Evolutionary conservation across 2,888 invertebrate species (phyloP), one percentile per base, ranked within the genome.

Genomic region (Nebria brevicollis): DNA sequence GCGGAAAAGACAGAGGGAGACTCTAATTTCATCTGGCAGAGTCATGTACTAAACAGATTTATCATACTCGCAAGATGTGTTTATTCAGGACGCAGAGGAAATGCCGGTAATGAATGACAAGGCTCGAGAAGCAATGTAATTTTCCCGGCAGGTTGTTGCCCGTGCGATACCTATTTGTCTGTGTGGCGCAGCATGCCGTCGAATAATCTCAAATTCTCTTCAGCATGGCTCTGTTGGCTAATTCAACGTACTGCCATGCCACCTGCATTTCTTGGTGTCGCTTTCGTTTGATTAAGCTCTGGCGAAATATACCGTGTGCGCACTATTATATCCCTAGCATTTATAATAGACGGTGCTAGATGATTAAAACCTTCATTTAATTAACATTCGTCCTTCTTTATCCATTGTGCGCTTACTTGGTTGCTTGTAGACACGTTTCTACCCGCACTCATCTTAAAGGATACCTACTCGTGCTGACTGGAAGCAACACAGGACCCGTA

Each of bases 331-430:
- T 68, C 20, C 68, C 68, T 68, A 20, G 68, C 68, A 68, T 68
- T 68, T 68, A 68, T 68, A 68, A 68, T 68, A 68, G 54, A 54
- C 54, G 54, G 54, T 54, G 54, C 54, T 54, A 54, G 79, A 79
- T 75, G 79, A 84, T 83, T 84, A 84, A 84, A 84, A 82, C 83
- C 84, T 82, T 81, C 83, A 83, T 84, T 83, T 84, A 84, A 84
- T 84, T 84, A 84, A 84, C 83, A 83, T 83, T 83, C 83, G 75
- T 83, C 54, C 82, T 84, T 82, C 83, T 82, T 81, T 6, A 25
- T 70, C n/a, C 20, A 11, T 66, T 25, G 11, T 66, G 7, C 66
- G 13, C 65, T 34, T 34, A 54, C 15, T 15, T 25, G 15, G 20
- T 25, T 66, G 66, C 66, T n/a, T 13, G 25, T 15, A 25, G 66